Percentiles rank a stretch among this genome's conserved stretches.
Evolutionary conservation across 1,140 invertebrate species (phyloP).

Genomic region (Hydropsyche tenuis): DNA sequence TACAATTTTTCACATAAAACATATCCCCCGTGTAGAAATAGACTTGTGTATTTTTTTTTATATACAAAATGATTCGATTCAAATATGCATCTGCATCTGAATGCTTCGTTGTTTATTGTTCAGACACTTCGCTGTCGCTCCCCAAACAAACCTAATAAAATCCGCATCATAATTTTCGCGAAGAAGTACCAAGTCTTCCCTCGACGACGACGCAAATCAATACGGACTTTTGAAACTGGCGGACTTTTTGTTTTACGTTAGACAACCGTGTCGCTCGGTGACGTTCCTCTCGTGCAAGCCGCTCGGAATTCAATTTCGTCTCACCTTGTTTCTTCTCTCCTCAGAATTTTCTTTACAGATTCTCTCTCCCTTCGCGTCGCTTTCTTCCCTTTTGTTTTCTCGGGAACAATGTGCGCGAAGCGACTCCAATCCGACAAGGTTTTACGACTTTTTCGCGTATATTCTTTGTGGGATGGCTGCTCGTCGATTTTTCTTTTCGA

Average conservation of each 20-base stretch:
- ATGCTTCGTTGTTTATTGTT: too few relatives aligned
- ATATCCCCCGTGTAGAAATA: too few relatives aligned
- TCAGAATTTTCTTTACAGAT: conserved; percentile 26
- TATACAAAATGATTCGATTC: too few relatives aligned
- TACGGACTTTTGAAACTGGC: background rate
- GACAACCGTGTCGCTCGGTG: too few relatives aligned
- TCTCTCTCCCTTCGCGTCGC: conserved; percentile 4
- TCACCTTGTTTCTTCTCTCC: conserved; percentile 1
- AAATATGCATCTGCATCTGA: too few relatives aligned
- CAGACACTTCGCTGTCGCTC: too few relatives aligned
- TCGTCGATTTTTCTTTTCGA: background rate
- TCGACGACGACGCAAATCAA: background rate
- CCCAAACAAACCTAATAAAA: too few relatives aligned
- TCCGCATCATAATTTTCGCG: too few relatives aligned
- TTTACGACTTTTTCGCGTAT: conserved; percentile 9
- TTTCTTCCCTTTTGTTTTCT: conserved; percentile 29
- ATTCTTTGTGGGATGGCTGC: background rate
- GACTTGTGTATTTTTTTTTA: too few relatives aligned
- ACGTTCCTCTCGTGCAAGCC: conserved; percentile 4
- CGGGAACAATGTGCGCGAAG: conserved; percentile 23
- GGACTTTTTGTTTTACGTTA: background rate
- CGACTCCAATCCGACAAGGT: background rate
- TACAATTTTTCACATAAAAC: too few relatives aligned
- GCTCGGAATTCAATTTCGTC: conserved; percentile 31
- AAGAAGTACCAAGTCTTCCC: too few relatives aligned